Conservation (phyloP, 2,113 vertebrate species). For the Proteles cristata region DNA sequence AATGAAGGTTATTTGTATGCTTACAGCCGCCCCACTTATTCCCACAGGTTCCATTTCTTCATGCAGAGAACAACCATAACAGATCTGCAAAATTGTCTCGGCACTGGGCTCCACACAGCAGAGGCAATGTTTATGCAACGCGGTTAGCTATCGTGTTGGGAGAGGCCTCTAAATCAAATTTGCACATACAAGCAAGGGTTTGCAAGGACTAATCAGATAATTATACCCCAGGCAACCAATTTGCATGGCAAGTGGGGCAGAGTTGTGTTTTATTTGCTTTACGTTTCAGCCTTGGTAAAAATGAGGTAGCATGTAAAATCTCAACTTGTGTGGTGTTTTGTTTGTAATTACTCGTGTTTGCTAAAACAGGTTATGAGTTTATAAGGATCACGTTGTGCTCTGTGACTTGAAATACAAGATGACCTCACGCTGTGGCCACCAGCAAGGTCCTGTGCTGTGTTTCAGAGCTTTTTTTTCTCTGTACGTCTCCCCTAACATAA, state of each 20-base stretch:
- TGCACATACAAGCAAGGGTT: conserved; percentile 53
- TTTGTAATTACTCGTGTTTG: conserved; percentile 53
- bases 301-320: conserved; percentile 45
- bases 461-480: background rate
- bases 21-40: background rate
- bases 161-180: conserved; percentile 55
- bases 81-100: background rate
- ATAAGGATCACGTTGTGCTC: conserved; percentile 1
- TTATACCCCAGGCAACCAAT: conserved; percentile 69
- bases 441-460: background rate
- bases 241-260: conserved; percentile 24
- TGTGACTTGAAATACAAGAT: conserved; percentile 51
- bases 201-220: conserved; percentile 69
- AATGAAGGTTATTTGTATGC: background rate
- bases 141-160: background rate
- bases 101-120: background rate
- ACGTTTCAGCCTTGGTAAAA: conserved; percentile 56
- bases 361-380: conserved; percentile 55
- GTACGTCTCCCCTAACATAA: background rate
- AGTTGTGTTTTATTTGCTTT: conserved; percentile 76
- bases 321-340: conserved; percentile 58
- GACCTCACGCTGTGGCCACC: conserved; percentile 47
- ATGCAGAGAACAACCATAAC: background rate
- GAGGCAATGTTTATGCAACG: background rate
- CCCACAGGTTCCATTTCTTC: background rate